Percentiles rank a stretch among this genome's conserved stretches.
Evolutionary conservation across 23 tunicate genomes (phyloP).

Genomic region (Halocynthia roretzi): DNA sequence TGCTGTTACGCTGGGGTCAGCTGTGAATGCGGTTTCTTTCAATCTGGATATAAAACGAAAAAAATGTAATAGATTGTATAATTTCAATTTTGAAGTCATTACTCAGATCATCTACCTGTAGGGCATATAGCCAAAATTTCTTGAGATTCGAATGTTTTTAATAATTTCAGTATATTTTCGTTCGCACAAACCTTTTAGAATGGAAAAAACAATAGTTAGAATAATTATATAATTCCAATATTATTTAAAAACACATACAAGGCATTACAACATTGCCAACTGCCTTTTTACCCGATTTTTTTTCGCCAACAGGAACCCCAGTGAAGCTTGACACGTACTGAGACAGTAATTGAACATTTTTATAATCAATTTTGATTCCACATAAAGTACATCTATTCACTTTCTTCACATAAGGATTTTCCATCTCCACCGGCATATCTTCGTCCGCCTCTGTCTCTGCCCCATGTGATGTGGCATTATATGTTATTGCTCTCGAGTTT

Average conservation of each 20-base stretch:
- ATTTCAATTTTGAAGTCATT: too few relatives aligned
- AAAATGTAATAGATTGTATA: too few relatives aligned
- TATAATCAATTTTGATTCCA: slow-evolving; percentile 61
- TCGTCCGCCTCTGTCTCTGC: background rate
- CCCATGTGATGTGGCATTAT: too few relatives aligned
- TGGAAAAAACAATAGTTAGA: background rate
- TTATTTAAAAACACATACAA: background rate
- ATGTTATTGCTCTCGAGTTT: too few relatives aligned
- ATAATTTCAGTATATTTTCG: slow-evolving; percentile 41
- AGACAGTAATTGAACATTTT: slow-evolving; percentile 67
- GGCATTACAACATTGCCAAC: too few relatives aligned
- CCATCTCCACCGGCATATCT: slow-evolving; percentile 58
- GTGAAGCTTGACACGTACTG: slow-evolving; percentile 59
- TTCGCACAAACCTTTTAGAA: slow-evolving; percentile 39
- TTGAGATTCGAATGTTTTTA: slow-evolving; percentile 28
- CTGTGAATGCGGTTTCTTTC: too few relatives aligned
- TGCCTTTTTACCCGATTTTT: slow-evolving; percentile 30
- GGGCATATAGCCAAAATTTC: slow-evolving; percentile 44
- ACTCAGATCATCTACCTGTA: background rate
- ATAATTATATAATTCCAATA: background rate
- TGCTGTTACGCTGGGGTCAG: too few relatives aligned
- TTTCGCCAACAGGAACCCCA: slow-evolving; percentile 37
- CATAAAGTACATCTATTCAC: slow-evolving; percentile 43
- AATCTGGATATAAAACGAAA: too few relatives aligned
- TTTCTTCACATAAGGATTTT: slow-evolving; percentile 36